These are phyloP conservation scores for Cinclus cinclus DNA, from an alignment of 2,113 vertebrate genomes.

Conservation along the genomic window DNA sequence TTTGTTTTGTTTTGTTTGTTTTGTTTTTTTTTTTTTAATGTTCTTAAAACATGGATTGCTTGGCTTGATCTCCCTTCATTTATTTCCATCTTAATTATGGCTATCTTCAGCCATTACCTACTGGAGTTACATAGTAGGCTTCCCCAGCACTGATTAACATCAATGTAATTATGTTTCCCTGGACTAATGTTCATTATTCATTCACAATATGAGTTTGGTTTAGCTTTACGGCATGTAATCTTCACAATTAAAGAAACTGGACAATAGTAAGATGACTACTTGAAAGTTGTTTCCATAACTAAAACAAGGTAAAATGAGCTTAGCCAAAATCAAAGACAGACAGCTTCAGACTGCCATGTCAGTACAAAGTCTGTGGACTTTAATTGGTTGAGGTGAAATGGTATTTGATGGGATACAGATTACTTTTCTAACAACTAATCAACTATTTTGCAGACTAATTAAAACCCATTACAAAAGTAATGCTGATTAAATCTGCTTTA, in stretches of 20 bases:
- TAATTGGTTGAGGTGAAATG: background rate
- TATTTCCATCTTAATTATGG: background rate
- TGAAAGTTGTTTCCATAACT: background rate
- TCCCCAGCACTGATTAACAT: background rate
- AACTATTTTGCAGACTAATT: background rate
- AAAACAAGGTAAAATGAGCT: background rate
- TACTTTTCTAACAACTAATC: background rate
- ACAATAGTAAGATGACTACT: background rate
- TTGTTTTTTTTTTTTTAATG: background rate
- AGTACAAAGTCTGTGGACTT: background rate
- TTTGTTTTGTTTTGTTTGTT: too few relatives aligned
- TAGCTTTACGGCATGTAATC: background rate
- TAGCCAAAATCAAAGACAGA: background rate
- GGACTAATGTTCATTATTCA: background rate
- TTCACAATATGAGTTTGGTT: background rate
- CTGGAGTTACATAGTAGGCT: background rate
- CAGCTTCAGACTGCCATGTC: background rate
- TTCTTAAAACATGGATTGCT: background rate
- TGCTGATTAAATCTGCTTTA: background rate
- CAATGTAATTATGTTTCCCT: background rate
- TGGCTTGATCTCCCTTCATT: background rate
- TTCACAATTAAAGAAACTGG: background rate
- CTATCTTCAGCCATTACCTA: background rate
- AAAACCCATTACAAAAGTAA: background rate
- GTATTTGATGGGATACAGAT: background rate